Conservation (phyloP, 2,113 vertebrate genomes). For the Peromyscus maniculatus region DNA sequence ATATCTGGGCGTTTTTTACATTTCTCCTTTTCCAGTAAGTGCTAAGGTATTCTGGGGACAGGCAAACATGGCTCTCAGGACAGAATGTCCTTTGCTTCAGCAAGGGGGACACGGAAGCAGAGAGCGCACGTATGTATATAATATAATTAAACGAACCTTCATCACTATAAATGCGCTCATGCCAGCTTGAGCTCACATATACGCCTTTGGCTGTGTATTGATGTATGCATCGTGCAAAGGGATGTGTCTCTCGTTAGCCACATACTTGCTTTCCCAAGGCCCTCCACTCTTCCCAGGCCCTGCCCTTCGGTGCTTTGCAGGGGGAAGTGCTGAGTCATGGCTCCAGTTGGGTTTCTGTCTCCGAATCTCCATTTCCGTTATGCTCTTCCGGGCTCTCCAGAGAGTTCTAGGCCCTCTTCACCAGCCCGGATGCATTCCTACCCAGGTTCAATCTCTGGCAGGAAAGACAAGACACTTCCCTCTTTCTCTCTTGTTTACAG, state of each 20-base stretch:
- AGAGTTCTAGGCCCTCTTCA: neutral
- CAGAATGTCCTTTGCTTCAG: slow-evolving; percentile 55
- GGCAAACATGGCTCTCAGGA: slow-evolving; percentile 56
- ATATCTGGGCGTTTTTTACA: neutral
- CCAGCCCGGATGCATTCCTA: neutral
- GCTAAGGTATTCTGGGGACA: slow-evolving; percentile 77
- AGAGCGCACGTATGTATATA: neutral
- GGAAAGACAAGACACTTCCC: neutral
- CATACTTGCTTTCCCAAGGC: neutral
- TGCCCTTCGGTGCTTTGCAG: neutral
- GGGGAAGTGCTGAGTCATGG: slow-evolving; percentile 79
- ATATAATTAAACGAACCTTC: neutral
- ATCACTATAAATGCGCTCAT: neutral
- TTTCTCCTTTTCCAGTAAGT: slow-evolving; percentile 70
- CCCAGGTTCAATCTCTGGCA: neutral
- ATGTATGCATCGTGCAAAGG: neutral
- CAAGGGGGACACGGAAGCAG: neutral
- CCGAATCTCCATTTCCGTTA: neutral
- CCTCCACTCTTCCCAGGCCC: neutral
- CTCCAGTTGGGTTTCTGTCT: slow-evolving; percentile 37
- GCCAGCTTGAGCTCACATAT: neutral
- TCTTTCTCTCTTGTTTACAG: neutral
- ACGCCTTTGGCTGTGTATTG: neutral
- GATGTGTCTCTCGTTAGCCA: neutral
- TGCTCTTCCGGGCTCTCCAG: neutral